phyloP scores from a whole-genome alignment of 2,888 invertebrate species.

The Ochlodes sylvanus region DNA sequence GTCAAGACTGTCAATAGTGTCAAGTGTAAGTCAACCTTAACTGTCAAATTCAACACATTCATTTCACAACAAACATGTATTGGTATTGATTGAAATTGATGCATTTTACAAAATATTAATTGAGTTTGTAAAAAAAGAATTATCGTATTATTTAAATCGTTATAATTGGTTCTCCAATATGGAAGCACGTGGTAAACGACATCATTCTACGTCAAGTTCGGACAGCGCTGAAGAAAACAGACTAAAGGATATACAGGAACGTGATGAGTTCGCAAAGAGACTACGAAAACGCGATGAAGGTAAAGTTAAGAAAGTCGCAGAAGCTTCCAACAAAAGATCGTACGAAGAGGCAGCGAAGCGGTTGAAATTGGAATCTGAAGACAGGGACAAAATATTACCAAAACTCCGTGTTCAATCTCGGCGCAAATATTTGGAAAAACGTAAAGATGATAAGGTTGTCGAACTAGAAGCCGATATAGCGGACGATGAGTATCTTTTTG shows the following conservation, averaged over 20 bases:
- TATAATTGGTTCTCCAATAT: slow-evolving; percentile 47
- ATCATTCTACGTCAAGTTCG: slow-evolving; percentile 84
- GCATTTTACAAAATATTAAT: no score
- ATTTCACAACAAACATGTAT: no score
- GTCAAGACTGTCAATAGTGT: no score
- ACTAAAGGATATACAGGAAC: slow-evolving; percentile 93
- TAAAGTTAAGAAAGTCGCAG: slow-evolving; percentile 92
- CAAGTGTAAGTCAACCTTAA: no score
- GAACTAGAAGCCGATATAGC: slow-evolving; percentile 97
- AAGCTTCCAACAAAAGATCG: slow-evolving; percentile 87
- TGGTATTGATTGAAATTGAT: no score
- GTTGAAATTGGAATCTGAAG: slow-evolving; percentile 94
- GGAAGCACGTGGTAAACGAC: slow-evolving; percentile 72
- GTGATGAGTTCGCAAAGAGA: slow-evolving; percentile 97
- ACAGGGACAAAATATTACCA: slow-evolving; percentile 94
- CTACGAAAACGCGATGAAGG: slow-evolving; percentile 95
- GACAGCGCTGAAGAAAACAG: slow-evolving; percentile 93
- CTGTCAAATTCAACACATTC: no score
- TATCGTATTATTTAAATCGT: background rate
- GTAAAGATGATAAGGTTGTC: slow-evolving; percentile 97
- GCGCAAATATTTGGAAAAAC: slow-evolving; percentile 96
- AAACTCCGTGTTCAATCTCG: slow-evolving; percentile 96
- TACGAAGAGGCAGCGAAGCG: slow-evolving; percentile 96
- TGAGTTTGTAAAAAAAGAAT: background rate
- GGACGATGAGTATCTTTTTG: slow-evolving; percentile 98